These are phyloP conservation scores for Pelvicachromis taeniatus DNA, from an alignment of 2,113 vertebrate genomes.

Conservation along the genomic window DNA sequence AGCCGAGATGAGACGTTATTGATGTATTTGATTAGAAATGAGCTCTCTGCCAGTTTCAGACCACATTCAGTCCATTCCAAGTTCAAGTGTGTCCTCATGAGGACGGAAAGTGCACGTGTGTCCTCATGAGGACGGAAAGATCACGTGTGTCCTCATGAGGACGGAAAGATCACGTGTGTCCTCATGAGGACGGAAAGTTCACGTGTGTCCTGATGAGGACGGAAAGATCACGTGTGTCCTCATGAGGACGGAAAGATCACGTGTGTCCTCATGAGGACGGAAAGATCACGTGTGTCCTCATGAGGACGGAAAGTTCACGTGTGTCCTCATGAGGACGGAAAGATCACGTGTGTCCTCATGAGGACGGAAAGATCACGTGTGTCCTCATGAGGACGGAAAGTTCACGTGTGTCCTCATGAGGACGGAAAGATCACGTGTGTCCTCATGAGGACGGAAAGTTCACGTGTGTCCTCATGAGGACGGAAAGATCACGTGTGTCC, in stretches of 20 bases:
- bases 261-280: background rate
- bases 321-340: background rate
- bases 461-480: background rate
- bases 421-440: rapidly evolving
- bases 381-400: background rate
- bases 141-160: background rate
- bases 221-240: rapidly evolving
- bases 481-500: rapidly evolving
- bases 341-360: background rate
- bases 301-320: rapidly evolving
- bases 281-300: rapidly evolving
- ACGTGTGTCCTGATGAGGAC: background rate
- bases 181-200: background rate
- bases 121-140: background rate
- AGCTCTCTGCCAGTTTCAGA: background rate
- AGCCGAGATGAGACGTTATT: background rate
- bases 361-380: rapidly evolving
- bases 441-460: background rate
- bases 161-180: rapidly evolving
- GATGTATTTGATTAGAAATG: background rate
- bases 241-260: background rate
- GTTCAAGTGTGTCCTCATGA: background rate
- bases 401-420: background rate
- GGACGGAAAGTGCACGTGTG: rapidly evolving
- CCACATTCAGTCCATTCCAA: rapidly evolving